A percentile compares a stretch with the other conserved stretches of the same genome.
phyloP scores from a whole-genome alignment of 2,888 invertebrate genomes.

The Clepsis dumicolana region DNA sequence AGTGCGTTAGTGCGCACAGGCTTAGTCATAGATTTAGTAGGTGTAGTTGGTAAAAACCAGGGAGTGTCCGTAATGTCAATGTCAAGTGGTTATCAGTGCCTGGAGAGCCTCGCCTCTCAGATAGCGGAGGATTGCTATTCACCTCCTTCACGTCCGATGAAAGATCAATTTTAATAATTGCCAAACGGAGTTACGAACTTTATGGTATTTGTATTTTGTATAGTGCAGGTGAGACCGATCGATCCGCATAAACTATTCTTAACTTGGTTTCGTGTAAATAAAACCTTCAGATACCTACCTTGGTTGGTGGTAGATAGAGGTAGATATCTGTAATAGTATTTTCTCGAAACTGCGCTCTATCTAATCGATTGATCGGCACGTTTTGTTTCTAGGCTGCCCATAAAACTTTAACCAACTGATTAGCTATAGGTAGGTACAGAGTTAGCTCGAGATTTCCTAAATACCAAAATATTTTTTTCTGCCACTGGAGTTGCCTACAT shows the following conservation, averaged over 20 bases:
- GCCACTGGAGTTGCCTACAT: no score
- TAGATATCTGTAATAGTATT: conserved; percentile 10
- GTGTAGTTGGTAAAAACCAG: conserved; percentile 31
- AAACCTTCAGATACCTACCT: conserved; percentile 14
- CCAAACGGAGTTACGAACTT: not conserved
- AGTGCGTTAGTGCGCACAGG: conserved; percentile 22
- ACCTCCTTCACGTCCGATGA: not conserved
- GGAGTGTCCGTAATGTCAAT: conserved; percentile 23
- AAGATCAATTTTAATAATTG: not conserved
- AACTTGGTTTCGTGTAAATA: conserved; percentile 9
- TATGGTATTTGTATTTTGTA: conserved; percentile 53
- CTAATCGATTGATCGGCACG: conserved; percentile 3
- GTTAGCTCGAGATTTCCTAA: not conserved
- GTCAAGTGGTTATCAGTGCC: not conserved
- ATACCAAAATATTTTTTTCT: not conserved
- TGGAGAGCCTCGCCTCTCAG: not conserved
- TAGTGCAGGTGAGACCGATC: conserved; percentile 55
- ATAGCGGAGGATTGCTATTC: not conserved
- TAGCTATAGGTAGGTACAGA: not conserved
- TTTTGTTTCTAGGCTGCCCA: not conserved
- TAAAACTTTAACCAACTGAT: conserved; percentile 1
- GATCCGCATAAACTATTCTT: conserved; percentile 59
- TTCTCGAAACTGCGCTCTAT: conserved; percentile 7
- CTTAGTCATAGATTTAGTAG: conserved; percentile 7
- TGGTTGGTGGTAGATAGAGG: conserved; percentile 1